These are phyloP conservation scores for Lontra canadensis DNA, from an alignment of 2,113 vertebrate species.

Conservation along the genomic window DNA sequence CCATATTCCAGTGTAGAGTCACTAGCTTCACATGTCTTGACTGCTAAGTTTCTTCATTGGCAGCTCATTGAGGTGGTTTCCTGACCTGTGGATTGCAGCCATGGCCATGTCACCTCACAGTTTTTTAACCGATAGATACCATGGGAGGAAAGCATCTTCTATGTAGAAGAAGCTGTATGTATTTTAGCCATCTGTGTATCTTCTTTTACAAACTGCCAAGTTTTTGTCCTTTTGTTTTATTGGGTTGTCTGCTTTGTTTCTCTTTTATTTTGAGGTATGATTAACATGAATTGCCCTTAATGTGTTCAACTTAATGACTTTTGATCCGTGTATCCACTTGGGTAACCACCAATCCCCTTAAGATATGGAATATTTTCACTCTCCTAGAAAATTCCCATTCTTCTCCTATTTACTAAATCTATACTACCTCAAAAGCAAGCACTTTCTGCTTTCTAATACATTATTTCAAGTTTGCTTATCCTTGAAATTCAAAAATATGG, in stretches of 20 bases:
- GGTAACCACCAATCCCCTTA: background rate
- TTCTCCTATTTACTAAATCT: background rate
- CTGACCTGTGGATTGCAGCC: too few relatives aligned
- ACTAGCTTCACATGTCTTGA: too few relatives aligned
- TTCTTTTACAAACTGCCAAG: background rate
- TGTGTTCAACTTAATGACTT: background rate
- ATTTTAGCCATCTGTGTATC: background rate
- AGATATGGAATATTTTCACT: background rate
- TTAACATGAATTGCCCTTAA: background rate
- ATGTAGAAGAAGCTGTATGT: background rate
- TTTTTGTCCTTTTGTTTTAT: background rate
- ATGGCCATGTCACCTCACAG: background rate
- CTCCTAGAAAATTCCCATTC: background rate
- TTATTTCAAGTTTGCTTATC: background rate
- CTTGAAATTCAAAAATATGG: background rate
- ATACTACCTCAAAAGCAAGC: background rate
- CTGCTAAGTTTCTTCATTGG: background rate
- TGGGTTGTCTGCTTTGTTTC: background rate
- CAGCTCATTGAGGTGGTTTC: background rate
- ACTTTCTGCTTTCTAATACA: background rate
- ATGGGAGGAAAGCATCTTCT: background rate
- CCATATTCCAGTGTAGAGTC: too few relatives aligned
- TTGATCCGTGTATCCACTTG: background rate
- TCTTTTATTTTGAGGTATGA: background rate
- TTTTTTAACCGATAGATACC: background rate